phyloP scores from a whole-genome alignment of 2,888 invertebrate genomes.

The Caenorhabditis virilis region DNA sequence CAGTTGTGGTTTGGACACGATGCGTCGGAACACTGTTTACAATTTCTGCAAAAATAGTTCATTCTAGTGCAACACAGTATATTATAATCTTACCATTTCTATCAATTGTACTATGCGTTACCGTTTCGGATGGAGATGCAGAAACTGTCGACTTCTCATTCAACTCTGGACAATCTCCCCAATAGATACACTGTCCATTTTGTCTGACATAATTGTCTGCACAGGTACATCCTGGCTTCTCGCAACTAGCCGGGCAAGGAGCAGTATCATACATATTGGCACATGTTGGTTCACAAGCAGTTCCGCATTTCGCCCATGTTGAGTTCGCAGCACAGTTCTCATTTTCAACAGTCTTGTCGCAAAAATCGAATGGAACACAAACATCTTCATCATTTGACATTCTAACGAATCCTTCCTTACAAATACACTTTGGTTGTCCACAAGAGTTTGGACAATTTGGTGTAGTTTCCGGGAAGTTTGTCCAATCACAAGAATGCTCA shows the following conservation, averaged over 20 bases:
- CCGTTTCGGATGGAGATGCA: too few relatives aligned
- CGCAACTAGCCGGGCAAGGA: constrained; percentile 61
- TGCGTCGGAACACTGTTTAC: not conserved
- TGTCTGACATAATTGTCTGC: constrained; percentile 65
- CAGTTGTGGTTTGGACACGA: constrained; percentile 3
- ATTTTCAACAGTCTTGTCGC: constrained; percentile 47
- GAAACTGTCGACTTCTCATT: not conserved
- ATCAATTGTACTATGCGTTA: too few relatives aligned
- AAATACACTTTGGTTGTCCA: constrained; percentile 45
- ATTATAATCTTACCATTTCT: not conserved
- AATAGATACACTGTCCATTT: constrained; percentile 62
- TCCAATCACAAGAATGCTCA: constrained; percentile 67
- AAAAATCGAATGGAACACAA: constrained; percentile 66
- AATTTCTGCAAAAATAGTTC: not conserved
- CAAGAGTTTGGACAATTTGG: constrained; percentile 50
- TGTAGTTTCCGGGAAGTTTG: constrained; percentile 54
- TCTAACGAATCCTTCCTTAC: constrained; percentile 63
- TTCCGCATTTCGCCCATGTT: constrained; percentile 67
- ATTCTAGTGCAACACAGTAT: too few relatives aligned
- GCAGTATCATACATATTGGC: constrained; percentile 63
- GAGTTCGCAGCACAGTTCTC: constrained; percentile 54
- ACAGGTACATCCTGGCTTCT: constrained; percentile 65
- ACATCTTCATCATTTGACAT: constrained; percentile 52
- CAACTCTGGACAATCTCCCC: constrained; percentile 64
- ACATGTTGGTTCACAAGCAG: constrained; percentile 64